Evolutionary conservation across 2,113 vertebrate species (phyloP).

Genomic region (Hypomesus transpacificus): DNA sequence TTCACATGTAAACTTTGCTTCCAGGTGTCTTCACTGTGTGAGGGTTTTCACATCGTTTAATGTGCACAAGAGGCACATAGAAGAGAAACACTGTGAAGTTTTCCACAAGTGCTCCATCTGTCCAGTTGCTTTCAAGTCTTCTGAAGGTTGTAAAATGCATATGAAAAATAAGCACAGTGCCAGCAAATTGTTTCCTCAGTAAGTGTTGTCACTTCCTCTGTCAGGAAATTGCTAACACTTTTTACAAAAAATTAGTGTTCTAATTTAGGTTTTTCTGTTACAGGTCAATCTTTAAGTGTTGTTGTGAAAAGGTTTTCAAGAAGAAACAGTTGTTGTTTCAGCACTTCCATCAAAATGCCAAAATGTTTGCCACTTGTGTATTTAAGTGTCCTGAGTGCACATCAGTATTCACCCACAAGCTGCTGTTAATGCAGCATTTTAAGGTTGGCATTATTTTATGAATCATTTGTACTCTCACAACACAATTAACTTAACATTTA

Average conservation of each 20-base stretch:
- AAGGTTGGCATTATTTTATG: conserved; percentile 75
- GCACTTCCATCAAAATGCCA: conserved; percentile 89
- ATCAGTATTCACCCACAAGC: conserved; percentile 88
- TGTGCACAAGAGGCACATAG: conserved; percentile 87
- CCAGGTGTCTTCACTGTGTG: conserved; percentile 93
- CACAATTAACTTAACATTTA: too few relatives aligned
- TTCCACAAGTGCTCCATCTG: conserved; percentile 93
- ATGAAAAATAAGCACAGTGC: conserved; percentile 79
- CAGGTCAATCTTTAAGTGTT: conserved; percentile 94
- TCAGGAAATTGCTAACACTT: not conserved
- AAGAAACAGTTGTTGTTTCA: conserved; percentile 88
- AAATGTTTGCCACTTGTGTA: conserved; percentile 78
- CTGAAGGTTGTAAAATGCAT: conserved; percentile 79
- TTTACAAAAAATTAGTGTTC: not conserved
- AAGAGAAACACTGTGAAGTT: conserved; percentile 89
- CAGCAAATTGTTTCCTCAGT: conserved; percentile 77
- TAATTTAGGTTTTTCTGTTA: conserved; percentile 31
- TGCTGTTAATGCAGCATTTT: conserved; percentile 88
- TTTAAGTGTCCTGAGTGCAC: conserved; percentile 96
- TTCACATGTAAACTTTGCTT: not conserved
- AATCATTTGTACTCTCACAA: not conserved
- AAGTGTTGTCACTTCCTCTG: conserved; percentile 57
- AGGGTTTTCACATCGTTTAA: conserved; percentile 84
- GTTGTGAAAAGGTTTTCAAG: conserved; percentile 91
- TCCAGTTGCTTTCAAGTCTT: conserved; percentile 90